Conservation (phyloP, 1,140 invertebrate genomes). For the Euura saliciscinereae region DNA sequence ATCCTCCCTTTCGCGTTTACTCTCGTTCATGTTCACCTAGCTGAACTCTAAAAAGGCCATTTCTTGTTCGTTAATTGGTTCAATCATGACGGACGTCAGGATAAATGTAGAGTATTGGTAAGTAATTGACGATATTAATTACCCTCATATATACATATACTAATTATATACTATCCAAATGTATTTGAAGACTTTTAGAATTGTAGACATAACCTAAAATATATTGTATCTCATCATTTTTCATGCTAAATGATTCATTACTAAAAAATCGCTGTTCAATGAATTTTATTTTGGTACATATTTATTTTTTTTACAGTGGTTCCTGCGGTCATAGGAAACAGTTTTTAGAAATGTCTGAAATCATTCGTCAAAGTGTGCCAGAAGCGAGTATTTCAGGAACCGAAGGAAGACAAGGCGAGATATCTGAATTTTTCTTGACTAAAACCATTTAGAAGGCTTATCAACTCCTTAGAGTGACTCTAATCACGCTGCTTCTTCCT, state of each 20-base stretch:
- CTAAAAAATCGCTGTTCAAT: too few relatives aligned
- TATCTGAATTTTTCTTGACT: conserved; percentile 8
- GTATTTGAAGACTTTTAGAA: too few relatives aligned
- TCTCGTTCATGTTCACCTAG: too few relatives aligned
- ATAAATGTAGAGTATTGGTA: conserved; percentile 62
- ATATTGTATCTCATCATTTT: too few relatives aligned
- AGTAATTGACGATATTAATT: conserved; percentile 21
- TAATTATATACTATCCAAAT: not conserved
- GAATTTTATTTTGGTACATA: too few relatives aligned
- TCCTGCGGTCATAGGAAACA: conserved; percentile 68
- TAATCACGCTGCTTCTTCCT: not conserved
- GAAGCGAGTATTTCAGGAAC: conserved; percentile 61
- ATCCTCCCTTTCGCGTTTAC: too few relatives aligned
- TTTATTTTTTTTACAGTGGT: conserved; percentile 49
- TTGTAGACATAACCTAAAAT: too few relatives aligned
- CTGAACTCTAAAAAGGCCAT: too few relatives aligned
- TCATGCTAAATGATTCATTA: too few relatives aligned
- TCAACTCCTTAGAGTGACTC: not conserved
- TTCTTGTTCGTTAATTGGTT: not conserved
- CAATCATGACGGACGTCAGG: conserved; percentile 34
- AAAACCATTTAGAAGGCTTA: not conserved
- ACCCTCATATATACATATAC: not conserved
- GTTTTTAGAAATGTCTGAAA: conserved; percentile 63
- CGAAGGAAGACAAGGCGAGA: conserved; percentile 64
- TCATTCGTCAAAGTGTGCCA: conserved; percentile 61